phyloP scores from a whole-genome alignment of 2,113 vertebrate species.

The Siniperca knerii region DNA sequence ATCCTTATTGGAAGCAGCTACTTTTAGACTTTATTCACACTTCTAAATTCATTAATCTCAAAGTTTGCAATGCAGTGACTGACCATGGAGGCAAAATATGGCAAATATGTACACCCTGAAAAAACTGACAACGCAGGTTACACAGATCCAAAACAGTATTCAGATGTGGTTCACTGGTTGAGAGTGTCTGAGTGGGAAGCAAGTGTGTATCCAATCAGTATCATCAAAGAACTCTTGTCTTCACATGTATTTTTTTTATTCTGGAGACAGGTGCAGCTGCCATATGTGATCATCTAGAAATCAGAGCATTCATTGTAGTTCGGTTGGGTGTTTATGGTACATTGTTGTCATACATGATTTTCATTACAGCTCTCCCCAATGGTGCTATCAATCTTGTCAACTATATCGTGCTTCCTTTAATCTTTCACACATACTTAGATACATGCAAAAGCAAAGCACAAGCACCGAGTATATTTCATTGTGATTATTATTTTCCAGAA shows the following conservation, averaged over 20 bases:
- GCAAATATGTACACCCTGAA: neutral
- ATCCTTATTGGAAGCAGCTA: neutral
- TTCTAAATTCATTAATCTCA: neutral
- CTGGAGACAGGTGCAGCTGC: constrained; percentile 53
- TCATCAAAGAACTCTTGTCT: neutral
- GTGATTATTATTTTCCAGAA: constrained; percentile 10
- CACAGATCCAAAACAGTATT: neutral
- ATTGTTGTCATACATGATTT: constrained; percentile 39
- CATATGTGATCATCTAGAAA: constrained; percentile 46
- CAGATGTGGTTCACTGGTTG: neutral
- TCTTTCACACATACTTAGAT: neutral
- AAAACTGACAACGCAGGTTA: no score
- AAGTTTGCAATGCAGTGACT: neutral
- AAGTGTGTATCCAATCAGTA: neutral
- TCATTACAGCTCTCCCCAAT: constrained; percentile 23
- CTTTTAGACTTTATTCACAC: neutral
- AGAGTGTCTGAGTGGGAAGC: neutral
- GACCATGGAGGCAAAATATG: neutral
- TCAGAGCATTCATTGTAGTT: constrained; percentile 22
- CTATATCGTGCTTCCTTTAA: constrained; percentile 36
- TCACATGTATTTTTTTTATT: neutral
- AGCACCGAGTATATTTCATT: constrained; percentile 3
- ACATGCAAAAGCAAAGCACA: neutral
- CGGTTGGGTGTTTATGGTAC: constrained; percentile 18
- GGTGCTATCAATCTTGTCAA: constrained; percentile 1